Base-by-base conservation (phyloP, 2,888 invertebrate genomes). In the Microctonus aethiopoides region DNA sequence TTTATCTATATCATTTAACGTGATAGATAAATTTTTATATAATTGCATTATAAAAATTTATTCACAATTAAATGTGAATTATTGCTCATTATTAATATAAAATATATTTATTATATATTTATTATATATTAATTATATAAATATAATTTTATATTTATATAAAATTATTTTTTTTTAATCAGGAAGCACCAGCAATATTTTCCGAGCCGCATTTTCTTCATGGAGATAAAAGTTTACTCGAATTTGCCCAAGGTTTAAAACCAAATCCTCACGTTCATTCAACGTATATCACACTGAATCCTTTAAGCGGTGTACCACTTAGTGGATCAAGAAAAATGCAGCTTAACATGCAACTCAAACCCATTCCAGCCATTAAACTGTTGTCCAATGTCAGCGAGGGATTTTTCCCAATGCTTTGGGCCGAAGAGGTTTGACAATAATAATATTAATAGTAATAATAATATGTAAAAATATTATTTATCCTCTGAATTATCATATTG, bases 191-290 rank as follows among this genome's bases (percentile, higher is more conserved):
- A 0, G 88, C 91, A 24, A 87, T 91, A 41, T 87, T 90, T 16
- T 92, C 92, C 0, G 87, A 91, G 71, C 93, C 93, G 0, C 93
- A 93, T 84, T 92, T 90, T 86, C 89, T 90, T 80, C 86, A 91
- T 20, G 91, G 84, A 0, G 90, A 90, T 11, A 88, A 89, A 6
- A 87, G 88, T 57, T 82, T 91, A 9, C 78, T 88, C 5, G 87
- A 88, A 0, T 90, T 86, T 80, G 89, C 90, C 71, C 85, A 79
- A 0, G 91, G 91, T 6, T 74, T 92, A 41, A 80, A 81, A 0
- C 91, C 92, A 0, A n/a, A 62, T 9, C 86, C 86, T 72, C 87
- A 88, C 64, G 86, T 88, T 41, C 92, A 93, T 76, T 88, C 88
- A 59, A 91, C 89, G 10, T 90, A 84, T 72, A 82, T 91, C 2